phyloP scores from a whole-genome alignment of 2,888 invertebrate species.

The Hofmannophila pseudospretella region DNA sequence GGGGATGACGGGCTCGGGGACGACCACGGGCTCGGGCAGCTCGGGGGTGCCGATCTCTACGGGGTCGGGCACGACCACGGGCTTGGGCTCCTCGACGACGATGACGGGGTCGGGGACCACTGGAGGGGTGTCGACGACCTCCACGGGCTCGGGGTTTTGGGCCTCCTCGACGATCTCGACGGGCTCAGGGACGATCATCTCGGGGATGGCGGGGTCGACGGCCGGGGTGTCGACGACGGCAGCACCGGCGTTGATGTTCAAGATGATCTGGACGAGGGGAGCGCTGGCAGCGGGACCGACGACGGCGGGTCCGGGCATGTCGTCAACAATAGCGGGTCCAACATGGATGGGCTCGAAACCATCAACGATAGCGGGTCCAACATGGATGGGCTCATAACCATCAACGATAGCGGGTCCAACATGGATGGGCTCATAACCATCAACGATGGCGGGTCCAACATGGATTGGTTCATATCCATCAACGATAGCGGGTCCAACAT shows the following conservation, averaged over 20 bases:
- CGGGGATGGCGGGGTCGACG: slow-evolving; percentile 17
- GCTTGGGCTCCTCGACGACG: slow-evolving; percentile 20
- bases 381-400: slow-evolving; percentile 4
- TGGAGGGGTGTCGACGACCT: slow-evolving; percentile 10
- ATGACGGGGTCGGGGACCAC: slow-evolving; percentile 19
- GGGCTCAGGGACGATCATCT: slow-evolving; percentile 20
- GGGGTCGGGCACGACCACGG: slow-evolving; percentile 1
- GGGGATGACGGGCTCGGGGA: background rate
- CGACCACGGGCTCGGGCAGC: slow-evolving; percentile 15
- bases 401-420: slow-evolving; percentile 14
- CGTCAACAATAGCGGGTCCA: slow-evolving; percentile 18
- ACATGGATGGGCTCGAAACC: slow-evolving; percentile 5
- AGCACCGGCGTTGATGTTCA: slow-evolving; percentile 26
- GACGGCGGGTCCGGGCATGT: slow-evolving; percentile 3
- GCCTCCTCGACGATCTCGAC: slow-evolving; percentile 11
- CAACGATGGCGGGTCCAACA: slow-evolving; percentile 25
- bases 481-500: slow-evolving; percentile 6
- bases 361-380: slow-evolving; percentile 18
- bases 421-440: slow-evolving; percentile 2
- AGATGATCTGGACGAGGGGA: slow-evolving; percentile 14
- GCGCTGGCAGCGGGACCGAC: slow-evolving; percentile 13
- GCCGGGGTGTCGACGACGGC: slow-evolving; percentile 15
- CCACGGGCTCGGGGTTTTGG: slow-evolving; percentile 15
- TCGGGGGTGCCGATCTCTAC: slow-evolving; percentile 2
- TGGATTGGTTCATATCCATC: slow-evolving; percentile 16